These are phyloP conservation scores for Drosophila ohnishii DNA, from an alignment of 1,140 invertebrate genomes.

Conservation along the genomic window DNA sequence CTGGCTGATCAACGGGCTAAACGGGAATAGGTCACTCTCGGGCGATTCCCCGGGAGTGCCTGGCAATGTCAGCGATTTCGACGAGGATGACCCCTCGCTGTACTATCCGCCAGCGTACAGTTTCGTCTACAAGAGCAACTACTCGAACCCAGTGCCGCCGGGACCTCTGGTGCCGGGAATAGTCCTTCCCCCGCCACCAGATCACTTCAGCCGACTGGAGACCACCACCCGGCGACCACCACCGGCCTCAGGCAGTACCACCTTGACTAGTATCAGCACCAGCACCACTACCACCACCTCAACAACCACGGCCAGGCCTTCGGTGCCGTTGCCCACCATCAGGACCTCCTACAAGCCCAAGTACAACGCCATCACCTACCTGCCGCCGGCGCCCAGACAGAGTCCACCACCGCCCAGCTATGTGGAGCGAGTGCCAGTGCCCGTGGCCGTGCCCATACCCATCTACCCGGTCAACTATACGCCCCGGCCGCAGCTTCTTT, in stretches of 20 bases:
- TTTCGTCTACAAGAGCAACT: conserved; percentile 91
- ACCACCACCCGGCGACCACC: conserved; percentile 35
- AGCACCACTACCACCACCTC: conserved; percentile 12
- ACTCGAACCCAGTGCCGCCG: conserved; percentile 89
- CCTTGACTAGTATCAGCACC: conserved; percentile 26
- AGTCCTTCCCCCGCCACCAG: conserved; percentile 92
- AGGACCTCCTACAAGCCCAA: conserved; percentile 40
- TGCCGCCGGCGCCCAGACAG: conserved; percentile 26
- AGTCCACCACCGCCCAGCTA: conserved; percentile 39
- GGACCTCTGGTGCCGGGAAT: conserved; percentile 94
- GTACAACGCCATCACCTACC: conserved; percentile 58
- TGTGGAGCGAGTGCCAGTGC: conserved; percentile 70
- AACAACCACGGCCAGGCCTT: conserved; percentile 1
- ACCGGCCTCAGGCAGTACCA: conserved; percentile 19
- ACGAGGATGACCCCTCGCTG: conserved; percentile 94
- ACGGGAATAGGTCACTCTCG: conserved; percentile 50
- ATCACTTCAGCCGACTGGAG: conserved; percentile 88
- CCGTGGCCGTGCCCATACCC: conserved; percentile 75
- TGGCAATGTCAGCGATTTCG: conserved; percentile 85
- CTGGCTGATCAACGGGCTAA: conserved; percentile 69
- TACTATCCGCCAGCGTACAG: conserved; percentile 95
- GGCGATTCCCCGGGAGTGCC: conserved; percentile 30
- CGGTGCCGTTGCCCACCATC: conserved; percentile 14
- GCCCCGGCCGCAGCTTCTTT: conserved; percentile 56
- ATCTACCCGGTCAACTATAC: conserved; percentile 73